phyloP scores from a whole-genome alignment of 2,113 vertebrate genomes.

The Oncorhynchus kisutch region DNA sequence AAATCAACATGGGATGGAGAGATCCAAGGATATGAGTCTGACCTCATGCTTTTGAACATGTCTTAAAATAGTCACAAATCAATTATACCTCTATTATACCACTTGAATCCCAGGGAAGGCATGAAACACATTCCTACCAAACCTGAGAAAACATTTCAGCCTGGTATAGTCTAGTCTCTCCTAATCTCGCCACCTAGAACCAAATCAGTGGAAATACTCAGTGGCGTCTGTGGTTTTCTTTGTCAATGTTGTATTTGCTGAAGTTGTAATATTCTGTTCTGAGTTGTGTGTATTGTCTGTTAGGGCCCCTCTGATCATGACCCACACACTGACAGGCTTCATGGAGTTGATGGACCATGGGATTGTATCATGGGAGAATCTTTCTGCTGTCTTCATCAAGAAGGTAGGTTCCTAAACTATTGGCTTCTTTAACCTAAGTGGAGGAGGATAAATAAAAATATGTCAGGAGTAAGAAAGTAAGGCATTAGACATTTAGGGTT shows the following conservation, averaged over 20 bases:
- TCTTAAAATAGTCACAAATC: not conserved
- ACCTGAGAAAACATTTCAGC: not conserved
- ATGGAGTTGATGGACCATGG: conserved; percentile 97
- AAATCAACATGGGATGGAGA: too few species aligned
- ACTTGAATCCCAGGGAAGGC: not conserved
- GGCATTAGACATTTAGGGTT: too few species aligned
- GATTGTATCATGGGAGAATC: conserved; percentile 96
- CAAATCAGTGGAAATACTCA: not conserved
- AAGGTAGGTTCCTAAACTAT: conserved; percentile 73
- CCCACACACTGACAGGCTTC: conserved; percentile 86
- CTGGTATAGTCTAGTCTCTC: too few species aligned
- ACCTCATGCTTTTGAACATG: not conserved
- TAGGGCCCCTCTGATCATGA: conserved; percentile 85
- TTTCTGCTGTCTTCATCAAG: conserved; percentile 87
- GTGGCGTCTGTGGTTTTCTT: not conserved
- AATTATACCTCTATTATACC: not conserved
- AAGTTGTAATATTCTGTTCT: not conserved
- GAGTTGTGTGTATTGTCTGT: not conserved
- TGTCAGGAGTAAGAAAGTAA: too few species aligned
- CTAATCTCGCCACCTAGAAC: too few species aligned
- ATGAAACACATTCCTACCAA: not conserved
- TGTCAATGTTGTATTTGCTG: not conserved
- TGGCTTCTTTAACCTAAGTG: not conserved
- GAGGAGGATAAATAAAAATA: too few species aligned
- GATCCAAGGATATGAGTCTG: not conserved